Evolutionary conservation across 2,888 invertebrate species (phyloP), one percentile per base, ranked within the genome.

Genomic region (Griposia aprilina): DNA sequence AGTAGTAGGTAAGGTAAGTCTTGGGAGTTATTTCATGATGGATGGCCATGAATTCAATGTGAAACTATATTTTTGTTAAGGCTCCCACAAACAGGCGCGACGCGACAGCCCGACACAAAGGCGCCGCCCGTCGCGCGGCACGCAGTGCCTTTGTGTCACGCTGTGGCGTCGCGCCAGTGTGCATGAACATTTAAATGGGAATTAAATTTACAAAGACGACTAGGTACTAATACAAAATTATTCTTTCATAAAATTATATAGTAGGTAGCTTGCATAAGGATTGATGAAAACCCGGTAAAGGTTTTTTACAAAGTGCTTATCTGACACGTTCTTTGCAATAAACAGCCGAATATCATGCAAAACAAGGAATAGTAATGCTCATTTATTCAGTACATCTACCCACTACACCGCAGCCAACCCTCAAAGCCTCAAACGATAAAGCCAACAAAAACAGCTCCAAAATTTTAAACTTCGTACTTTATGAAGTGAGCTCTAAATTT

Each of bases 401-500:
- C 36, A 78, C 59, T 83, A 17, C 1, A 48, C 23, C 36, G 41
- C 7, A 26, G 74, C 79, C 83, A 87, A 83, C 85, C 72, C 62
- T 80, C 73, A 70, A 87, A 83, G 84, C 72, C 62, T 80, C 73
- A 70, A 81, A 82, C 48, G 77, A 65, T 60, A 81, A 65, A 73
- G 78, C 60, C 36, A 65, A 69, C 57, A 76, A 81, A 87, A 86
- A 90, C 75, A 84, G 84, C 91, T 91, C 86, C 81, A 90, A 91
- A 91, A 87, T 91, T 91, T 77, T 86, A 91, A 92, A 90, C 85
- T 89, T 89, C 88, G 88, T 88, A 88, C 90, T 90, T 92, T 92
- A 91, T 91, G 90, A 90, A 94, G 92, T 89, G 91, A 80, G 83
- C 91, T 93, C 85, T 86, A 91, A 87, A 90, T 91, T 93, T 93